Base-by-base conservation (phyloP, 2,888 invertebrate genomes). In the Elegia similella region DNA sequence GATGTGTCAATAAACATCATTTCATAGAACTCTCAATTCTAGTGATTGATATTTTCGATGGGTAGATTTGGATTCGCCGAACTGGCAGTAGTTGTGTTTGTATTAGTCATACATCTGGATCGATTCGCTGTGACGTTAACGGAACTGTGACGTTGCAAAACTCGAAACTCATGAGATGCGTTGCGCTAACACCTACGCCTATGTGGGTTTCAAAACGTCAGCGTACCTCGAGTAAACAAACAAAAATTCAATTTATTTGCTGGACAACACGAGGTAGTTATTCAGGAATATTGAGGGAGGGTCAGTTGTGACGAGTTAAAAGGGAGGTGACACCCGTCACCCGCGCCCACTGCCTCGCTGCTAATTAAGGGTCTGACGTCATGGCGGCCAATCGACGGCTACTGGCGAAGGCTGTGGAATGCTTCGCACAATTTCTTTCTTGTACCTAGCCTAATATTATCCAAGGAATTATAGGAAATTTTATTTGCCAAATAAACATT, bases 341-440 rank as follows among this genome's bases (percentile, higher is more conserved):
- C 43, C 38, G 48, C 56, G 56, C 56, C 56, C 48, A 43, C 17
- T 47, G 29, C 47, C 46, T 30, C 29, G 6, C 23, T 23, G 42
- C 17, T 48, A 56, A 56, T 56, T 56, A 56, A 42, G 47, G 48
- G 13, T 34, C 44, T 52, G 57, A 57, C 57, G 57, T 57, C 57
- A 57, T 46, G n/a, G 47, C 34, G 56, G n/a, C 42, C 56, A 56
- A 56, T 56, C 42, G 32, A 46, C 44, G 32, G 54, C 30, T 42
- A 54, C 55, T 15, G 55, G 7, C 23, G 46, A 53, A 53, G 38
- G 50, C 50, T 50, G 34, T 38, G 29, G 17, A 43, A 55, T 58
- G 38, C 12, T 55, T 48, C 30, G 10, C 17, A 43, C 32, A 48
- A 48, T 30, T 48, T 48, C 48, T 44, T 12, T 38, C 38, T 38